Conservation (phyloP, 1,140 invertebrate species). For the Tetramorium parvispinum region DNA sequence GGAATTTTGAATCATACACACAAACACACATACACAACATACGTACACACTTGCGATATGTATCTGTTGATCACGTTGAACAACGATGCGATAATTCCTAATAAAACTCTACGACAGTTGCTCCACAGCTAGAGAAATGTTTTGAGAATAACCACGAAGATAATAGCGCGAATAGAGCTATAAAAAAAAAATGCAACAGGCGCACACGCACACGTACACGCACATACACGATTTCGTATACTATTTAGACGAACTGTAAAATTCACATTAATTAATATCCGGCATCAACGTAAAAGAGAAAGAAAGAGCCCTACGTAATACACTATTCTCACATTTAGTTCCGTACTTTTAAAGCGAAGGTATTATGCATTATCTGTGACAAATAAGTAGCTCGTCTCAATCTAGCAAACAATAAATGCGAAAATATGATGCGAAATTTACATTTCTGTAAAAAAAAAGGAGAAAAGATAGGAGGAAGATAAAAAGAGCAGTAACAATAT, state of each 20-base stretch:
- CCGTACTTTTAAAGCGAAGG: constrained; percentile 27
- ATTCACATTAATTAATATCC: constrained; percentile 57
- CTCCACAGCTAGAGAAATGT: constrained; percentile 64
- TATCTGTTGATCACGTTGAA: constrained; percentile 67
- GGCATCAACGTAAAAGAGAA: constrained; percentile 19
- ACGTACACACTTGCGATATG: constrained; percentile 61
- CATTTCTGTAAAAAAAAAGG: constrained; percentile 49
- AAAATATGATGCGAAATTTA: constrained; percentile 5
- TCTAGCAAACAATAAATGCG: constrained; percentile 1
- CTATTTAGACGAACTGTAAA: constrained; percentile 48
- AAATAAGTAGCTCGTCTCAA: constrained; percentile 38
- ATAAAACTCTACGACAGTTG: constrained; percentile 64
- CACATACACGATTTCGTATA: constrained; percentile 45
- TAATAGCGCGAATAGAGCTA: constrained; percentile 39
- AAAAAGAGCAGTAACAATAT: constrained; percentile 70
- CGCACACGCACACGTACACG: constrained; percentile 1
- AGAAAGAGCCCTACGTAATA: neutral
- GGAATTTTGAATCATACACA: constrained; percentile 38
- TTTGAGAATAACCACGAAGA: constrained; percentile 52
- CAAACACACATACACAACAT: constrained; percentile 38
- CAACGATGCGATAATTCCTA: constrained; percentile 68
- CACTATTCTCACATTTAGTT: constrained; percentile 4
- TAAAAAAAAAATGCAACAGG: constrained; percentile 30
- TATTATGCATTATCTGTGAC: constrained; percentile 33
- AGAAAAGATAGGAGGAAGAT: constrained; percentile 7